phyloP scores from a whole-genome alignment of 2,113 vertebrate species.

The Takifugu flavidus region DNA sequence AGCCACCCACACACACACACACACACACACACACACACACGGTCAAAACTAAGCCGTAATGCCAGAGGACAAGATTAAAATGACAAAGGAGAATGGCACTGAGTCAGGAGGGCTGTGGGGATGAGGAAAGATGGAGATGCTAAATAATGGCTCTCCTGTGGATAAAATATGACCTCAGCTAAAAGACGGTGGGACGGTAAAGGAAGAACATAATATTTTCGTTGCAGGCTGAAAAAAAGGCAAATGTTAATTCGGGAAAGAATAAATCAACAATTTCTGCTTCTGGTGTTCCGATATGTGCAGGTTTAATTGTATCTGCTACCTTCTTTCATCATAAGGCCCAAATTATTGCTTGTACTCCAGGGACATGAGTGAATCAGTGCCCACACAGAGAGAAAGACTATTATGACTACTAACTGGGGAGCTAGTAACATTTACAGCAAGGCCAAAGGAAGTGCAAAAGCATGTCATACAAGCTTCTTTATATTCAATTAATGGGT shows the following conservation, averaged over 20 bases:
- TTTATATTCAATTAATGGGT: conserved; percentile 63
- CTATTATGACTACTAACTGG: conserved; percentile 18
- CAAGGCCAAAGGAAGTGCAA: conserved; percentile 29
- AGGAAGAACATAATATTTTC: conserved; percentile 18
- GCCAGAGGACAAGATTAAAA: conserved; percentile 62
- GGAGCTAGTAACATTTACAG: conserved; percentile 47
- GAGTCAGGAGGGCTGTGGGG: conserved; percentile 35
- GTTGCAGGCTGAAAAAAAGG: conserved; percentile 18
- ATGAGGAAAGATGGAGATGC: conserved; percentile 56
- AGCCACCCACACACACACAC: not conserved
- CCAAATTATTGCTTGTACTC: conserved; percentile 14
- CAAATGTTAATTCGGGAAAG: conserved; percentile 5
- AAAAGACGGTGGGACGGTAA: conserved; percentile 12
- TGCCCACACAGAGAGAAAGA: conserved; percentile 10
- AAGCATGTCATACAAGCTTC: conserved; percentile 15
- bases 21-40: conserved; percentile 11
- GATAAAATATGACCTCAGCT: conserved; percentile 58
- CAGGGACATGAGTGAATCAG: conserved; percentile 27
- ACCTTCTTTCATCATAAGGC: conserved; percentile 35
- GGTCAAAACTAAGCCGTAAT: conserved; percentile 60
- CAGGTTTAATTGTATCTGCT: conserved; percentile 8
- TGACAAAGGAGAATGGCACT: conserved; percentile 64
- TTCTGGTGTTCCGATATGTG: conserved; percentile 12
- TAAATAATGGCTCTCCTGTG: conserved; percentile 61
- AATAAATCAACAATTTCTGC: conserved; percentile 32